Percentiles rank a stretch among this genome's conserved stretches.
Evolutionary conservation across 2,888 invertebrate species (phyloP).

Genomic region (Stenodera caucasica): DNA sequence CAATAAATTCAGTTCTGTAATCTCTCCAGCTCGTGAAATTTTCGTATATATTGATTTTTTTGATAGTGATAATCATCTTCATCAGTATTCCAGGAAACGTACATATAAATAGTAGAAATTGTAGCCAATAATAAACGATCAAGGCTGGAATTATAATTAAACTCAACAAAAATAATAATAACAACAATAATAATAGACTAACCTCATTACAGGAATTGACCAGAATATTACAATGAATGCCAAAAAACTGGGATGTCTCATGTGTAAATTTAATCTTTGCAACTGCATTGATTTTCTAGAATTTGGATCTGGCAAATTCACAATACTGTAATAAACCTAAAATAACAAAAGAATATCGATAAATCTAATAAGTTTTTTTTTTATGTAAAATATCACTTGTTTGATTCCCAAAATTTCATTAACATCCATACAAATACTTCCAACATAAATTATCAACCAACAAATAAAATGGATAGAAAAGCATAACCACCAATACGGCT

Average conservation of each 20-base stretch:
- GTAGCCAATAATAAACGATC: slow-evolving; percentile 61
- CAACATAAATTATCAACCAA: slow-evolving; percentile 64
- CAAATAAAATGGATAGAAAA: slow-evolving; percentile 57
- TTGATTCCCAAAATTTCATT: slow-evolving; percentile 64
- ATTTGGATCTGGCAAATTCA: slow-evolving; percentile 58
- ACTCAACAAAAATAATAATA: neutral
- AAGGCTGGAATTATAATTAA: slow-evolving; percentile 50
- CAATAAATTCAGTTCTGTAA: slow-evolving; percentile 27
- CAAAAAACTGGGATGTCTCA: slow-evolving; percentile 66
- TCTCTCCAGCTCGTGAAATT: slow-evolving; percentile 55
- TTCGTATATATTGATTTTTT: slow-evolving; percentile 56
- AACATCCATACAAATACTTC: slow-evolving; percentile 65
- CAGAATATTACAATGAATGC: slow-evolving; percentile 63
- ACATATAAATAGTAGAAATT: slow-evolving; percentile 63
- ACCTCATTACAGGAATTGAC: slow-evolving; percentile 64
- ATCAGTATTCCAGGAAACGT: slow-evolving; percentile 64
- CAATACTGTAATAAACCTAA: slow-evolving; percentile 61
- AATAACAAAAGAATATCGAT: no score
- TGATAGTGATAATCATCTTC: slow-evolving; percentile 62
- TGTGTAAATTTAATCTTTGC: slow-evolving; percentile 59
- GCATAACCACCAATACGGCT: slow-evolving; percentile 58
- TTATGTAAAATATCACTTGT: slow-evolving; percentile 52
- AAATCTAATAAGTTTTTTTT: no score
- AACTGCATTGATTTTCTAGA: slow-evolving; percentile 60
- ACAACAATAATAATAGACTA: slow-evolving; percentile 31